Conservation (phyloP, 2,888 invertebrate species). For the Cheilosia pagana region DNA sequence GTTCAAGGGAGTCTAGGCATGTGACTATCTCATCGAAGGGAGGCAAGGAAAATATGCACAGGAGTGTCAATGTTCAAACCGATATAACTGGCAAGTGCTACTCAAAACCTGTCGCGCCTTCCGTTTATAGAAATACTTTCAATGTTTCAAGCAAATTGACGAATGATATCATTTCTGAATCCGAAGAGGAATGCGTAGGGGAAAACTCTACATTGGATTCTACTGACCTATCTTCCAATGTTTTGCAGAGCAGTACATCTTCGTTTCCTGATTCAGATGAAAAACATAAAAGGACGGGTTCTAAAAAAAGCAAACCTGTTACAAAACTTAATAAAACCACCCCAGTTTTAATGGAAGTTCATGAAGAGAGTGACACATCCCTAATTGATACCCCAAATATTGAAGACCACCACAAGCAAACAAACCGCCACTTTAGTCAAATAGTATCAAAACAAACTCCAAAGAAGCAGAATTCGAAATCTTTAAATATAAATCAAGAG, state of each 20-base stretch:
- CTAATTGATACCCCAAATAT: not conserved
- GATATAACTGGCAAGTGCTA: conserved; percentile 36
- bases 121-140: not conserved
- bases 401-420: not conserved
- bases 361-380: not conserved
- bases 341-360: not conserved
- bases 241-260: conserved; percentile 12
- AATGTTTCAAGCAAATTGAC: not conserved
- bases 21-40: not conserved
- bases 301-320: not conserved
- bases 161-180: not conserved
- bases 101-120: not conserved
- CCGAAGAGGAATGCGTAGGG: not conserved
- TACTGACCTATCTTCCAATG: not conserved
- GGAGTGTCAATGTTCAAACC: conserved; percentile 46
- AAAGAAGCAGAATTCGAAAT: not conserved
- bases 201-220: not conserved
- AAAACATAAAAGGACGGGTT: not conserved
- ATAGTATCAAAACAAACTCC: not conserved
- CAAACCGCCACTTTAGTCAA: not conserved
- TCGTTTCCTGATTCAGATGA: conserved; percentile 16
- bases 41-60: conserved; percentile 47
- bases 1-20: not conserved
- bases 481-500: not conserved
- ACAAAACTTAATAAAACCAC: not conserved